Evolutionary conservation across 2,797 vertebrate genomes (phyloP).

Genomic region (Anas bahamensis): DNA sequence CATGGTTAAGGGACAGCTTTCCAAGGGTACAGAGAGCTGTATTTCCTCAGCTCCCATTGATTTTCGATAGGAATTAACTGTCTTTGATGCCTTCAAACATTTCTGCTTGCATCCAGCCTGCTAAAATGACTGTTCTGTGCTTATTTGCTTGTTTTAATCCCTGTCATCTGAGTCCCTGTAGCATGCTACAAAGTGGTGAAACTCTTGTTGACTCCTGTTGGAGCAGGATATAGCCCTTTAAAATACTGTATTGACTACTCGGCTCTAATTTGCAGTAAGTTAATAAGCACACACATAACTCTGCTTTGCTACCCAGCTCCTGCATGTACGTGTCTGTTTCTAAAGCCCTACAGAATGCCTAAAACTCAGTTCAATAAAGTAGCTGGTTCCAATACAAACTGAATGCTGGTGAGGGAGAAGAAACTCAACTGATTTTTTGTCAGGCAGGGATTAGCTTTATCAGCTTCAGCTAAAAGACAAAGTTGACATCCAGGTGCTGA

Average conservation of each 20-base stretch:
- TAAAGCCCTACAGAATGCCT: neutral
- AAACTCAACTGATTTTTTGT: neutral
- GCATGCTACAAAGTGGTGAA: neutral
- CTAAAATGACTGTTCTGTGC: neutral
- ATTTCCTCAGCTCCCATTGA: neutral
- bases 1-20: neutral
- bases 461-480: neutral
- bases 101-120: neutral
- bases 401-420: neutral
- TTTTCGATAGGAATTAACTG: constrained; percentile 22
- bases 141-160: neutral
- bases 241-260: neutral
- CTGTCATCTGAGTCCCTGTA: neutral
- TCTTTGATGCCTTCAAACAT: neutral
- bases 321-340: rapidly evolving
- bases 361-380: neutral
- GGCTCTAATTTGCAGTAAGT: neutral
- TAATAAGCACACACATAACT: neutral
- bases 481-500: neutral
- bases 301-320: neutral
- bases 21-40: neutral
- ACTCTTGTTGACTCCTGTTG: neutral
- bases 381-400: neutral
- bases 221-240: neutral
- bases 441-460: neutral